A percentile compares a stretch with the other conserved stretches of the same genome.
Evolutionary conservation across 2,797 vertebrate genomes (phyloP).

Genomic region (Crax fasciolata): DNA sequence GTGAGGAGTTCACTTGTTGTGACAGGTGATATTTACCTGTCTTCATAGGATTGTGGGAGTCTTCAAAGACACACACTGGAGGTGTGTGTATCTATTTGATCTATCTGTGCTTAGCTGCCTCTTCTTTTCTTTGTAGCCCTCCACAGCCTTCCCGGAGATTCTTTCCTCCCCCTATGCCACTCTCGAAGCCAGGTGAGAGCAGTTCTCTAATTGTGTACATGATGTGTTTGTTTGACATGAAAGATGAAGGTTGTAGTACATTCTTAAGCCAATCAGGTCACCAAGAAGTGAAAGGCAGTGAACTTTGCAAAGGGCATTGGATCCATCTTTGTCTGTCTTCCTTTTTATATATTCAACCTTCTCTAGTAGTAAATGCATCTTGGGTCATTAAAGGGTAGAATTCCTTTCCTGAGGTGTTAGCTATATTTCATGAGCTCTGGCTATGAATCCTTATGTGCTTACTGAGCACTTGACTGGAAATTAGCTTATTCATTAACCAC

Average conservation of each 20-base stretch:
- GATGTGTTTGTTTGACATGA: neutral
- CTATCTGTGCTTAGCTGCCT: neutral
- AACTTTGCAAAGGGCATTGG: neutral
- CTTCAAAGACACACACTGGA: neutral
- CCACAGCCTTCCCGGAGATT: slow-evolving; percentile 92
- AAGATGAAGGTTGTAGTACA: neutral
- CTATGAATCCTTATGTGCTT: neutral
- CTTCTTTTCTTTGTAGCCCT: slow-evolving; percentile 84
- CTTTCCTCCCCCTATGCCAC: slow-evolving; percentile 97
- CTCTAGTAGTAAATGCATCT: neutral
- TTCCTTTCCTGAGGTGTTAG: neutral
- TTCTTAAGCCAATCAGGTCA: neutral
- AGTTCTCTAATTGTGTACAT: neutral
- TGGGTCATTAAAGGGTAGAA: neutral
- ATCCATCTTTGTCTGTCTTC: neutral
- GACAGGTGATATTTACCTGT: neutral
- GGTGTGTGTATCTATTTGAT: neutral
- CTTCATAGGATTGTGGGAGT: neutral
- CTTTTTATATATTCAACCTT: neutral
- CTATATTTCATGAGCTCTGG: neutral
- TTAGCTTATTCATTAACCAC: neutral
- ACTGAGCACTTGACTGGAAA: neutral
- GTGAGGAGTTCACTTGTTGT: neutral
- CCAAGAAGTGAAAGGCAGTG: neutral
- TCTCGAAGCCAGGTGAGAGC: slow-evolving; percentile 95